Percentiles rank a stretch among this genome's conserved stretches.
phyloP scores from a whole-genome alignment of 2,888 invertebrate species.

The Nebria brevicollis region DNA sequence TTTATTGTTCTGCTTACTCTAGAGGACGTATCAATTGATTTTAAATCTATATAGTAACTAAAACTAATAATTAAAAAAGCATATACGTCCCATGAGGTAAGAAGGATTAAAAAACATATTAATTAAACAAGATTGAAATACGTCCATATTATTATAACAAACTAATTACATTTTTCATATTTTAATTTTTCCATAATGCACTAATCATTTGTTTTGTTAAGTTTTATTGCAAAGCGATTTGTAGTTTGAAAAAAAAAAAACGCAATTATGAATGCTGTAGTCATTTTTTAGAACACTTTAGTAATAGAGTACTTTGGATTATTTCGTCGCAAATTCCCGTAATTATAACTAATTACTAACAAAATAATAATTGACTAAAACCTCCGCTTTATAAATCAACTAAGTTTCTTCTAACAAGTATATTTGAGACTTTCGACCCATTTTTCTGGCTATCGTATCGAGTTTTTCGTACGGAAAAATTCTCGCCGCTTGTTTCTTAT shows the following conservation, averaged over 20 bases:
- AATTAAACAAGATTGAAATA: too few relatives aligned
- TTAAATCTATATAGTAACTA: too few relatives aligned
- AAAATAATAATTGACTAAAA: not conserved
- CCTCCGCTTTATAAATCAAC: not conserved
- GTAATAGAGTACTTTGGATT: not conserved
- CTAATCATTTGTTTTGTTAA: not conserved
- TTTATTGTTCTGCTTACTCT: not conserved
- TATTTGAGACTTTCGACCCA: too few relatives aligned
- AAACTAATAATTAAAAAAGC: too few relatives aligned
- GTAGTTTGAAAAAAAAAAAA: not conserved
- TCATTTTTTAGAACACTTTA: not conserved
- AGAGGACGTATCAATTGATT: too few relatives aligned
- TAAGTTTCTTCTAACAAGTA: not conserved
- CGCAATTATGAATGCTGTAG: not conserved
- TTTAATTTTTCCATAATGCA: not conserved
- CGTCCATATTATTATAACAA: too few relatives aligned
- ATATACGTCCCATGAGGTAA: too few relatives aligned
- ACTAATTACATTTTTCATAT: not conserved
- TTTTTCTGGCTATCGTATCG: too few relatives aligned
- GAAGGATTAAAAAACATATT: too few relatives aligned
- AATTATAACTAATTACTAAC: not conserved
- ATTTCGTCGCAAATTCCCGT: too few relatives aligned
- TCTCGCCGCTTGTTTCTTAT: slow-evolving; percentile 2
- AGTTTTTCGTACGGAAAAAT: too few relatives aligned
- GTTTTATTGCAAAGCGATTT: not conserved